phyloP scores from a whole-genome alignment of 2,113 vertebrate species.

The Alouatta palliata region DNA sequence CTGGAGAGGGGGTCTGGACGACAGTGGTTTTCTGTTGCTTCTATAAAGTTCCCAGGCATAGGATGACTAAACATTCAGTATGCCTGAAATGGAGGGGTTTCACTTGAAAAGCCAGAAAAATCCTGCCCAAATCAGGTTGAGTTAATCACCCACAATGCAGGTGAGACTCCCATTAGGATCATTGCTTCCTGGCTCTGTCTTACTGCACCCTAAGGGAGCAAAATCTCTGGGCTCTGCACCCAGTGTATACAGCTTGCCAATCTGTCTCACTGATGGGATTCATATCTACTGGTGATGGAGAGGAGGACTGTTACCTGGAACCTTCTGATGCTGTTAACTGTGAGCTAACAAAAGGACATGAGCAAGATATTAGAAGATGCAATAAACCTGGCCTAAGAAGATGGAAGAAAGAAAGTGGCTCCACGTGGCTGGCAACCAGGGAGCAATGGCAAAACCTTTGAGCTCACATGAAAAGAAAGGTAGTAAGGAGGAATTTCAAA shows the following conservation, averaged over 20 bases:
- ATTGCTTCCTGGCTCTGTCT: background rate
- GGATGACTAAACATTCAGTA: background rate
- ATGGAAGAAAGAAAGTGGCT: background rate
- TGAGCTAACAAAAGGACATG: background rate
- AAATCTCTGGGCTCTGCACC: background rate
- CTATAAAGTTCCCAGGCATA: background rate
- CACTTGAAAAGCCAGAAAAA: background rate
- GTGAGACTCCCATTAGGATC: background rate
- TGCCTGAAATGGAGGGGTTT: background rate
- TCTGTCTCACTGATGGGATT: background rate
- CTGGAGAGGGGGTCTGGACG: background rate
- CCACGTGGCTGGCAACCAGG: background rate
- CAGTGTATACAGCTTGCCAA: background rate
- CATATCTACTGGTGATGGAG: background rate
- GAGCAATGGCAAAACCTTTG: background rate
- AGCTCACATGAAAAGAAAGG: background rate
- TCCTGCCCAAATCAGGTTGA: background rate
- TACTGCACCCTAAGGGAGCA: background rate
- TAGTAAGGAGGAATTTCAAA: background rate
- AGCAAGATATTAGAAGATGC: background rate
- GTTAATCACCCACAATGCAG: background rate
- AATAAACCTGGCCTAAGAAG: background rate
- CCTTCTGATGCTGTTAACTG: background rate
- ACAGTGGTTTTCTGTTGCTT: background rate
- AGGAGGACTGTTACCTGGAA: background rate